Evolutionary conservation across 2,797 vertebrate species (phyloP).

Genomic region (Propithecus perrieri): DNA sequence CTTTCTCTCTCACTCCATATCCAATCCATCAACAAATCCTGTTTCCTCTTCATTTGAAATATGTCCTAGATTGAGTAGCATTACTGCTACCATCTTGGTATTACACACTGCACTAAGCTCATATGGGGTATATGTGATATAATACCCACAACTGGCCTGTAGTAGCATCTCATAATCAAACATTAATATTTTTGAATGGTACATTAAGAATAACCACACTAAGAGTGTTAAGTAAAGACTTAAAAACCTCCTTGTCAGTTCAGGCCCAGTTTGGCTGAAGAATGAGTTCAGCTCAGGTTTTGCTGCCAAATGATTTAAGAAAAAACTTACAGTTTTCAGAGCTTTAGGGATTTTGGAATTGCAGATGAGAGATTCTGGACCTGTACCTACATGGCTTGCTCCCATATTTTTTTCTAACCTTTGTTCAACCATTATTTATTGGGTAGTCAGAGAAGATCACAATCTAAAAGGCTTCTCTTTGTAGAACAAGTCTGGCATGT

Average conservation of each 20-base stretch:
- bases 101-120: neutral
- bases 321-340: slow-evolving; percentile 22
- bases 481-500: neutral
- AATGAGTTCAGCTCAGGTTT: neutral
- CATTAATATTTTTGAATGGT: slow-evolving; percentile 29
- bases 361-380: neutral
- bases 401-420: neutral
- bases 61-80: neutral
- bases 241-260: neutral
- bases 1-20: neutral
- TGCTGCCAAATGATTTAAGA: slow-evolving; percentile 26
- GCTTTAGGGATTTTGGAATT: neutral
- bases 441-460: neutral
- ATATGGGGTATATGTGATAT: neutral
- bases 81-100: neutral
- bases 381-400: neutral
- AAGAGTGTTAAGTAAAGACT: neutral
- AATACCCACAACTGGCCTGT: neutral
- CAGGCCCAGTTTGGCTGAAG: neutral
- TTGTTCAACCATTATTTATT: neutral
- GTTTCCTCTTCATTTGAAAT: neutral
- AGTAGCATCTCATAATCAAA: neutral
- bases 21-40: neutral
- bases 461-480: neutral
- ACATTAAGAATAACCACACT: neutral